These are phyloP conservation scores for Rattus rattus DNA, from an alignment of 2,113 vertebrate species.

Conservation along the genomic window DNA sequence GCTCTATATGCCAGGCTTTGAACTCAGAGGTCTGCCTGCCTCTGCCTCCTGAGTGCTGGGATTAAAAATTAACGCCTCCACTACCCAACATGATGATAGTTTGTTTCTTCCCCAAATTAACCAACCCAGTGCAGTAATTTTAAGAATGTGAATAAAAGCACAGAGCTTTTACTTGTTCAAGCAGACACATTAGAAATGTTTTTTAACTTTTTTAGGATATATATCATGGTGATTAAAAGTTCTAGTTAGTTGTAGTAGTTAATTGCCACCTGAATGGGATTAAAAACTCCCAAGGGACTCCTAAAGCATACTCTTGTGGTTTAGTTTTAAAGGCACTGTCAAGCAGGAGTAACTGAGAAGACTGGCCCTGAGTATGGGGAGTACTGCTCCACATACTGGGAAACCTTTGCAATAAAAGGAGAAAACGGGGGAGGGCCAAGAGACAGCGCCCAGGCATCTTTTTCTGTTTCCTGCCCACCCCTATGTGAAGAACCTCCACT, in stretches of 20 bases:
- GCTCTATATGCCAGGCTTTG: not conserved
- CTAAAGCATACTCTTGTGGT: not conserved
- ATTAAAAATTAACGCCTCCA: not conserved
- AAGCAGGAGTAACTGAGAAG: not conserved
- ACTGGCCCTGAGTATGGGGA: not conserved
- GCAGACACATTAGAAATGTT: not conserved
- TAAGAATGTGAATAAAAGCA: not conserved
- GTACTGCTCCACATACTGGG: not conserved
- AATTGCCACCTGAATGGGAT: not conserved
- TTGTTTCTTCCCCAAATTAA: not conserved
- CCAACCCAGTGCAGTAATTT: not conserved
- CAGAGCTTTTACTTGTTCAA: not conserved
- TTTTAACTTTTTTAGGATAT: not conserved
- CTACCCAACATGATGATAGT: not conserved
- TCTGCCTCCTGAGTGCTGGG: not conserved
- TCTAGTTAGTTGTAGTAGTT: not conserved
- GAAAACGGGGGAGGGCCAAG: too few relatives aligned
- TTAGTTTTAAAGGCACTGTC: not conserved
- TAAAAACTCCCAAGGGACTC: not conserved
- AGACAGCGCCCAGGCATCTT: not conserved
- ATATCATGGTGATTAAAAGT: not conserved
- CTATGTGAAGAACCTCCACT: not conserved
- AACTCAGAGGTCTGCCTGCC: not conserved
- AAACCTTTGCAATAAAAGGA: too few relatives aligned
- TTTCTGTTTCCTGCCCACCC: not conserved